These are phyloP conservation scores for Argyresthia albistria DNA, from an alignment of 2,888 invertebrate genomes.

Conservation along the genomic window DNA sequence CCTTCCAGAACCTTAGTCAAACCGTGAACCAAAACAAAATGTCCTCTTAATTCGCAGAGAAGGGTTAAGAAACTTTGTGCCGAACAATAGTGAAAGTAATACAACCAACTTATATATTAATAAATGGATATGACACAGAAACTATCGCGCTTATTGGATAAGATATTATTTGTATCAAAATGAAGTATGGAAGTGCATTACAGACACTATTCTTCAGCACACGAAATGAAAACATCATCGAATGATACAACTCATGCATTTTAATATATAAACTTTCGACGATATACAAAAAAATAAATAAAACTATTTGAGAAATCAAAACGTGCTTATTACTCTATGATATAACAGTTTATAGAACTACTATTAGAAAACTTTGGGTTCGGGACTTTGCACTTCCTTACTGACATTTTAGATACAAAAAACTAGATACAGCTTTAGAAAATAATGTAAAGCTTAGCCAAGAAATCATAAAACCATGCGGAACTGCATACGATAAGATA, in stretches of 20 bases:
- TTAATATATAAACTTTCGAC: conserved; percentile 42
- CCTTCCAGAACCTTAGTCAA: conserved; percentile 1
- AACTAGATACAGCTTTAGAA: too few species aligned
- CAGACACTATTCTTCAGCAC: conserved; percentile 73
- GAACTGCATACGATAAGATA: background rate
- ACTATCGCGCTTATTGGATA: background rate
- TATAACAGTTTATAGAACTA: conserved; percentile 9
- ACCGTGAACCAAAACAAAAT: background rate
- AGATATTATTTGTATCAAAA: conserved; percentile 18
- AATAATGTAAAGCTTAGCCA: too few species aligned
- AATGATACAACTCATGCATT: conserved; percentile 32
- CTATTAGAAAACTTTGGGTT: conserved; percentile 1
- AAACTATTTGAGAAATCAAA: background rate
- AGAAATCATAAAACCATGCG: background rate
- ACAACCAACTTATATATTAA: conserved; percentile 20
- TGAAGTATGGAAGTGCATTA: conserved; percentile 63
- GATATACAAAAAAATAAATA: conserved; percentile 1
- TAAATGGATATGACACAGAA: conserved; percentile 16
- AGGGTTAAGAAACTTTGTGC: conserved; percentile 70
- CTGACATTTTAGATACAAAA: conserved; percentile 24
- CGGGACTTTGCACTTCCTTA: conserved; percentile 50
- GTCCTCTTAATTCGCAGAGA: too few species aligned
- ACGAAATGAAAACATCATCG: conserved; percentile 38
- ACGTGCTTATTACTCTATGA: background rate
- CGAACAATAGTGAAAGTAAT: conserved; percentile 86